Conservation (phyloP, 2,888 invertebrate genomes). For the Chrysopilus asiliformis region DNA sequence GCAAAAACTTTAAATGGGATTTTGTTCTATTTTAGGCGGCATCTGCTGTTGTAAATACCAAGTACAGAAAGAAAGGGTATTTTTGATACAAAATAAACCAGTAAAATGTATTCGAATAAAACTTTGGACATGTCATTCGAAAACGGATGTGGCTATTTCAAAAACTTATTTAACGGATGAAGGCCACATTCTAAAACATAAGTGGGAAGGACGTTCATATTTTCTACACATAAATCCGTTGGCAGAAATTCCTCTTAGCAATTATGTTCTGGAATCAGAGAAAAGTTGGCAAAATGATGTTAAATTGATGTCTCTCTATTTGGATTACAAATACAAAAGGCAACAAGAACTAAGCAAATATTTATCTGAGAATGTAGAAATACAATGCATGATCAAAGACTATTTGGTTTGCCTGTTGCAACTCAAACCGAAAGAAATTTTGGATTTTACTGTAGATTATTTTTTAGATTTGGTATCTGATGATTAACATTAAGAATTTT, state of each 20-base stretch:
- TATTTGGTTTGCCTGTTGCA: slow-evolving; percentile 10
- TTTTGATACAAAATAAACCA: not conserved
- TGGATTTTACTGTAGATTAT: slow-evolving; percentile 12
- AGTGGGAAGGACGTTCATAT: slow-evolving; percentile 9
- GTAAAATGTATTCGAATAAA: not conserved
- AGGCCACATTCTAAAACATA: slow-evolving; percentile 11
- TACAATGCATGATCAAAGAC: slow-evolving; percentile 11
- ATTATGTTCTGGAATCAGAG: not conserved
- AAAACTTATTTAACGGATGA: slow-evolving; percentile 10
- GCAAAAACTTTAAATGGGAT: too few species aligned
- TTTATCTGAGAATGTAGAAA: slow-evolving; percentile 8
- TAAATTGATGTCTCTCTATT: slow-evolving; percentile 9
- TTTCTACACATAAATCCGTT: slow-evolving; percentile 11
- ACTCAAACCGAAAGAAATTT: slow-evolving; percentile 9
- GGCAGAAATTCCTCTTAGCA: slow-evolving; percentile 3
- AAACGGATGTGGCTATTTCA: not conserved
- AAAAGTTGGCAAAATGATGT: slow-evolving; percentile 10
- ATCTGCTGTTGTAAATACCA: not conserved
- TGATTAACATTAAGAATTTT: too few species aligned
- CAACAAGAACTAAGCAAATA: slow-evolving; percentile 9
- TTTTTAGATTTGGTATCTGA: too few species aligned
- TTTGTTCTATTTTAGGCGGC: not conserved
- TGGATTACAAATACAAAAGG: slow-evolving; percentile 8
- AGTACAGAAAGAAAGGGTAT: not conserved
- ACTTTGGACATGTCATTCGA: not conserved